These are phyloP conservation scores for Ondatra zibethicus DNA, from an alignment of 2,113 vertebrate genomes.

Conservation along the genomic window DNA sequence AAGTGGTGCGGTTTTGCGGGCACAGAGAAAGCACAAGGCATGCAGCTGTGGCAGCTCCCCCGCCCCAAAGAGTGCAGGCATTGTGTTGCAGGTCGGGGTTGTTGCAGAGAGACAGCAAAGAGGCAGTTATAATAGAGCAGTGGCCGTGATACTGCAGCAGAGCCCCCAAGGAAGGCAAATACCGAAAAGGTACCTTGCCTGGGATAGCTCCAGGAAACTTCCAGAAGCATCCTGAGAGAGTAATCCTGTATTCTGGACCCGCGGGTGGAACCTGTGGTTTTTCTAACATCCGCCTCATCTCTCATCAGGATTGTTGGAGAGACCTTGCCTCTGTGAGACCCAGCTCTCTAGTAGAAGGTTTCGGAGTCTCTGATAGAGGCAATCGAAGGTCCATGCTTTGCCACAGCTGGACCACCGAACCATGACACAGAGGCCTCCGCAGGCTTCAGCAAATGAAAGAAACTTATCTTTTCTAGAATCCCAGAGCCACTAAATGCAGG, in stretches of 20 bases:
- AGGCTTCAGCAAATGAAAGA: rapidly evolving
- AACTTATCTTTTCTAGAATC: rapidly evolving
- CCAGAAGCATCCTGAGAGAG: neutral
- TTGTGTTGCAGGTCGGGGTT: too few species aligned
- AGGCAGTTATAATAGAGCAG: too few species aligned
- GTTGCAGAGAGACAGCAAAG: neutral
- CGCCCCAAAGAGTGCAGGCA: neutral
- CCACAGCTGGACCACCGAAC: rapidly evolving
- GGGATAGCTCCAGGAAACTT: neutral
- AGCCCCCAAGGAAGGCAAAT: neutral
- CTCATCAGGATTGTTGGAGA: rapidly evolving
- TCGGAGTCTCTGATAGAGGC: rapidly evolving
- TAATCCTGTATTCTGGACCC: neutral
- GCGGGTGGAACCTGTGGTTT: neutral
- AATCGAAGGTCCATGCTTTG: rapidly evolving
- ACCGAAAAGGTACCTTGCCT: rapidly evolving
- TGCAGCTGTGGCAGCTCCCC: neutral
- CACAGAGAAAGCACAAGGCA: neutral
- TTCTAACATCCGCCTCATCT: rapidly evolving
- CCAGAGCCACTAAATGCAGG: neutral
- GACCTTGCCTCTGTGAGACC: rapidly evolving
- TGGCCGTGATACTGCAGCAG: too few species aligned
- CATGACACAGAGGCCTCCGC: rapidly evolving
- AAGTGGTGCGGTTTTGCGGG: neutral
- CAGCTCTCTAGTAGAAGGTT: neutral